phyloP scores from a whole-genome alignment of 2,797 vertebrate species.

The Scolopax rusticola region DNA sequence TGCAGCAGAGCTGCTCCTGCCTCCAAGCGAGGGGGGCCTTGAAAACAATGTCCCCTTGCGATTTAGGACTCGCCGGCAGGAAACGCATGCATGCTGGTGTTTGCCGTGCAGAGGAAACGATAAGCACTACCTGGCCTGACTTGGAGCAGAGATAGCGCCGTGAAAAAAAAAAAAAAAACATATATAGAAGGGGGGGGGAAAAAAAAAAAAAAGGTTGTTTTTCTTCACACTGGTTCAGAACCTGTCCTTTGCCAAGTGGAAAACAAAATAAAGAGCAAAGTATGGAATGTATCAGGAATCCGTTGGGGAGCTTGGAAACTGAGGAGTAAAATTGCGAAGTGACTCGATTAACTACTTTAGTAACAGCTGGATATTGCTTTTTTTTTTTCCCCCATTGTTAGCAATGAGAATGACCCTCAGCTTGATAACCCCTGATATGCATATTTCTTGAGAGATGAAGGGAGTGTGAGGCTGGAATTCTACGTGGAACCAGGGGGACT shows the following conservation, averaged over 20 bases:
- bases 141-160: conserved; percentile 51
- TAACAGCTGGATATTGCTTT: neutral
- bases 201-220: conserved; percentile 28
- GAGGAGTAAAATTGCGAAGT: neutral
- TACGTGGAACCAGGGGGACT: neutral
- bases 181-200: no score
- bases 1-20: conserved; percentile 62
- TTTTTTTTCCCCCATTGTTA: neutral
- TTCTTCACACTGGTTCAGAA: conserved; percentile 29
- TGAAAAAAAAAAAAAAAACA: neutral
- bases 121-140: conserved; percentile 79
- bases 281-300: conserved; percentile 36
- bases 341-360: neutral
- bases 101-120: conserved; percentile 73
- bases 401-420: neutral
- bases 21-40: conserved; percentile 70
- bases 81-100: conserved; percentile 74
- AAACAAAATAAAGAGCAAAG: conserved; percentile 66
- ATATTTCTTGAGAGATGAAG: neutral
- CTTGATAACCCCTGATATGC: neutral
- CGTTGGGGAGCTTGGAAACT: neutral
- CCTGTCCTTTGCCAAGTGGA: conserved; percentile 54
- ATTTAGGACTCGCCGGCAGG: conserved; percentile 72
- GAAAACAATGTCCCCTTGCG: conserved; percentile 80
- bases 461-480: neutral